Evolutionary conservation across 2,113 vertebrate genomes (phyloP), one percentile per base, ranked within the genome.

Genomic region (Urocolius indicus): DNA sequence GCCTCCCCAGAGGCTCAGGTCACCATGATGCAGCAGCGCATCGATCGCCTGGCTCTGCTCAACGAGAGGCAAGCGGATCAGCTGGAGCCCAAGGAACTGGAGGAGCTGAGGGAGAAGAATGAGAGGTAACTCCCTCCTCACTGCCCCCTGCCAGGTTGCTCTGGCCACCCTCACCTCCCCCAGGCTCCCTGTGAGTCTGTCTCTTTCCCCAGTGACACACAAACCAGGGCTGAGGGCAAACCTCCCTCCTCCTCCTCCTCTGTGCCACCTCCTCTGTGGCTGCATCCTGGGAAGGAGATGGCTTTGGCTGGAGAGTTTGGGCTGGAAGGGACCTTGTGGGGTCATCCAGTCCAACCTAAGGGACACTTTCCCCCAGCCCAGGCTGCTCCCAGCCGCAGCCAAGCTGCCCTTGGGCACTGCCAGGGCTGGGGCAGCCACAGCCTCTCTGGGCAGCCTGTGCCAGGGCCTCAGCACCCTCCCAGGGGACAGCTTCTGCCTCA

Each of bases 11-110:
- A 99, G 24, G 98, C 98, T 1, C 98, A 98, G 61, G 98, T 99
- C 59, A 97, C 95, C 45, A 81, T 98, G 93, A 95, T 99, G 97
- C 98, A 99, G 94, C 98, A 99, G 62, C 97, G 96, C 16, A 97
- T 99, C 2, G 98, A 99, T 59, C 98, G 98, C 83, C 67, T 99
- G 36, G 84, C 98, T 79, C 96, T 98, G 80, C 98, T 99, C 24
- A 98, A 96, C 0, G 96, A 97, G 79, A 98, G 97, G 38, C 98
- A 98, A 66, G 97, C 97, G 4, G 97, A 97, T 18, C 93, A 98
- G 8, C 91, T 97, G 57, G 96, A 98, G 36, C 95, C 97, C 67
- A 97, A 97, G 51, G 98, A 99, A 66, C 84, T 99, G 23, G 96
- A 98, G 87, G 98, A 99, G 66, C 97, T 99, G 57, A 97, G 98